Conservation (phyloP, 2,113 vertebrate genomes). For the Heloderma charlesbogerti region DNA sequence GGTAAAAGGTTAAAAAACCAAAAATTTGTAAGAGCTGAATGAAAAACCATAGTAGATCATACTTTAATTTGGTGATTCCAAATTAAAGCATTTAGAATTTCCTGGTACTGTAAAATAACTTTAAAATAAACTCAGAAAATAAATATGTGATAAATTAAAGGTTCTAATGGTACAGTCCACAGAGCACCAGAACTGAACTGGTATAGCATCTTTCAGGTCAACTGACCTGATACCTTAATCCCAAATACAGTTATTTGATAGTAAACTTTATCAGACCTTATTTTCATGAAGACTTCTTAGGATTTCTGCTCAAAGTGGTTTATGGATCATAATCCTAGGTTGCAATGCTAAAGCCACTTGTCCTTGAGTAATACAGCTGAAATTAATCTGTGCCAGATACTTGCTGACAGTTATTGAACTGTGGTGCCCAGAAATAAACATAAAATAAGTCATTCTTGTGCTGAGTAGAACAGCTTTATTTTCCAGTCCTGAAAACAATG, state of each 20-base stretch:
- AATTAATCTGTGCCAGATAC: not conserved
- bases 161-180: not conserved
- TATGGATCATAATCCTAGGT: not conserved
- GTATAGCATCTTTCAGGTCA: not conserved
- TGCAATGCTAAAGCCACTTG: not conserved
- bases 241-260: not conserved
- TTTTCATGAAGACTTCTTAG: not conserved
- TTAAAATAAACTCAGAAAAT: slow-evolving; percentile 37
- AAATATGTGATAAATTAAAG: not conserved
- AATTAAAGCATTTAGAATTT: slow-evolving; percentile 59
- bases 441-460: too few species aligned
- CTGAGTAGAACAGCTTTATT: not conserved
- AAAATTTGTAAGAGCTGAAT: slow-evolving; percentile 38
- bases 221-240: not conserved
- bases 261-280: not conserved
- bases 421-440: not conserved
- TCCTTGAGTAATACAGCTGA: not conserved
- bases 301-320: not conserved
- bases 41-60: slow-evolving; percentile 58
- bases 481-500: not conserved
- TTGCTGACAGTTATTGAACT: too few species aligned
- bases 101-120: slow-evolving; percentile 37
- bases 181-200: not conserved
- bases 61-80: slow-evolving; percentile 61
- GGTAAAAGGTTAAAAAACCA: slow-evolving; percentile 62